Conservation (phyloP, 2,888 invertebrate genomes). For the Trichacis sp. region DNA sequence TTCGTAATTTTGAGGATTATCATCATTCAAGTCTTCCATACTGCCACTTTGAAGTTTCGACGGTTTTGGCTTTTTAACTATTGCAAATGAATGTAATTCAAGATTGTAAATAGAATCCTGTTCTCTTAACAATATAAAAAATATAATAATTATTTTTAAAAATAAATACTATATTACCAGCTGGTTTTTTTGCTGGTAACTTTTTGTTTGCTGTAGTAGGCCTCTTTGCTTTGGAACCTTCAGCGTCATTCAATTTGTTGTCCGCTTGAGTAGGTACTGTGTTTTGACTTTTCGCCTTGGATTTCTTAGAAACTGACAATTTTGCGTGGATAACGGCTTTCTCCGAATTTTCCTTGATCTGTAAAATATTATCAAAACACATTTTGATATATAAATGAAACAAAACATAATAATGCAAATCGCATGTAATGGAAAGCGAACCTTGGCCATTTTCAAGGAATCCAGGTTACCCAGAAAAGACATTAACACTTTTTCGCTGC, state of each 20-base stretch:
- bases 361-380: conserved; percentile 14
- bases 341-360: conserved; percentile 91
- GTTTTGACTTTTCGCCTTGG: conserved; percentile 69
- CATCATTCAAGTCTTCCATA: conserved; percentile 24
- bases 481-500: conserved; percentile 90
- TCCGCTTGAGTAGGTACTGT: conserved; percentile 71
- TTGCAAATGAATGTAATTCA: background rate
- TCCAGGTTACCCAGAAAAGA: conserved; percentile 92
- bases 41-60: conserved; percentile 23
- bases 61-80: conserved; percentile 26
- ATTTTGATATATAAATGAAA: too few relatives aligned
- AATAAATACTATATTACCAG: conserved; percentile 15
- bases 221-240: conserved; percentile 45
- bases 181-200: conserved; percentile 59
- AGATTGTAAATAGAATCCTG: conserved; percentile 20
- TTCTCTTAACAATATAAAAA: background rate
- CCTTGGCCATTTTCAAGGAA: conserved; percentile 89
- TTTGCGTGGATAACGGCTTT: conserved; percentile 90
- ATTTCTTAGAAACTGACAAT: conserved; percentile 74
- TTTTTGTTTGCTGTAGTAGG: conserved; percentile 60
- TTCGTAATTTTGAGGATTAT: conserved; percentile 23
- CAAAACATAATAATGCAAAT: conserved; percentile 3
- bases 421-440: too few relatives aligned
- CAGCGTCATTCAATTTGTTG: conserved; percentile 38
- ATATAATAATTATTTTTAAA: background rate